Evolutionary conservation across 2,113 vertebrate species (phyloP).

Genomic region (Prunella fulvescens): DNA sequence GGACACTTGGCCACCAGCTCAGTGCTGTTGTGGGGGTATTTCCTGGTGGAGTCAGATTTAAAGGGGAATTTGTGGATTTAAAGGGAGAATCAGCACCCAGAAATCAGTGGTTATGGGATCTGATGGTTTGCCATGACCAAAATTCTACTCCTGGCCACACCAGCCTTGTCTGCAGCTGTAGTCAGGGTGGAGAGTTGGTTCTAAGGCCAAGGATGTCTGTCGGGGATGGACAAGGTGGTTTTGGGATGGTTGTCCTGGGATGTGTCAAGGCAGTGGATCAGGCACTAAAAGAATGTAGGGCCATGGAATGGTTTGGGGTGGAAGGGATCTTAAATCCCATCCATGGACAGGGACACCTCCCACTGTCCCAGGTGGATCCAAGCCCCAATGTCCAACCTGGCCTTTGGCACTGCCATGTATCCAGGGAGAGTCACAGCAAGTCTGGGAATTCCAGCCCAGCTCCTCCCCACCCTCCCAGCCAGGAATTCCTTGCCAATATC

Average conservation of each 20-base stretch:
- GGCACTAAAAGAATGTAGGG: background rate
- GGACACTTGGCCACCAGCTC: background rate
- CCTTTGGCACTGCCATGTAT: background rate
- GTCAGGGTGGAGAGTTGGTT: background rate
- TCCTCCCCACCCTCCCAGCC: background rate
- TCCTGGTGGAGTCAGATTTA: rapidly evolving
- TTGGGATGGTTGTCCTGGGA: background rate
- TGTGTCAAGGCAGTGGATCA: background rate
- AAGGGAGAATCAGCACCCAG: background rate
- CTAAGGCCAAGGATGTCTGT: background rate
- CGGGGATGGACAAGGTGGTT: background rate
- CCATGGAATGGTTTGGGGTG: background rate
- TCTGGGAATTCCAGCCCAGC: background rate
- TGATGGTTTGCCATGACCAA: background rate
- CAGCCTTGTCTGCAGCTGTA: background rate
- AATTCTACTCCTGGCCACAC: background rate
- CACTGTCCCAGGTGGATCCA: rapidly evolving
- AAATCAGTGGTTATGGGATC: rapidly evolving
- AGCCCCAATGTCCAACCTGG: rapidly evolving
- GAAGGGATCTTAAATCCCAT: background rate
- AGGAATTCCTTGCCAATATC: rapidly evolving
- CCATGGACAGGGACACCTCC: background rate
- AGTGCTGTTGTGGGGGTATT: background rate
- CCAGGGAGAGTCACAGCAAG: background rate
- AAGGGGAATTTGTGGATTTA: background rate